Evolutionary conservation across 2,113 vertebrate species (phyloP).

Genomic region (Physeter macrocephalus): DNA sequence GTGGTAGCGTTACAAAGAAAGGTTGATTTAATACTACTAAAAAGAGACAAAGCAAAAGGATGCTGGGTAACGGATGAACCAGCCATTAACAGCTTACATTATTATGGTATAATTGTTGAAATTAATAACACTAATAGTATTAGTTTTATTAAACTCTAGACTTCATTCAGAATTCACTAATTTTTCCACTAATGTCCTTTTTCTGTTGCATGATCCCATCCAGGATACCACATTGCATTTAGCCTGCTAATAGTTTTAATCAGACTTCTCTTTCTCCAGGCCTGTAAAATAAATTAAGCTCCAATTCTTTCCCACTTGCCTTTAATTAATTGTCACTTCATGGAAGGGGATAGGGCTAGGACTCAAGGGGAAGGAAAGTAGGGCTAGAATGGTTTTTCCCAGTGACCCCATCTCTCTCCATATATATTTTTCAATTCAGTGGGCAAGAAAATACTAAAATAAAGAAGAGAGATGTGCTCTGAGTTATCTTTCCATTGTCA

Average conservation of each 20-base stretch:
- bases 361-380: neutral
- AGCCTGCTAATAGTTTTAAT: conserved; percentile 1
- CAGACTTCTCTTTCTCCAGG: neutral
- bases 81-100: neutral
- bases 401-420: neutral
- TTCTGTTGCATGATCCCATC: neutral
- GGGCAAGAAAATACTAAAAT: neutral
- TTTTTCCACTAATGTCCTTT: neutral
- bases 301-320: neutral
- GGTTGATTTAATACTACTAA: neutral
- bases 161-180: neutral
- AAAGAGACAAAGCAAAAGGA: neutral
- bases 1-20: neutral
- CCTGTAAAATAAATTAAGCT: neutral
- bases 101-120: neutral
- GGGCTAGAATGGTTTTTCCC: neutral
- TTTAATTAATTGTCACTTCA: neutral
- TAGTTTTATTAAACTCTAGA: neutral
- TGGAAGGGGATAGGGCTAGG: neutral
- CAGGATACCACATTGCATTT: neutral
- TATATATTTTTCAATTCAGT: neutral
- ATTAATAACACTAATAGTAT: neutral
- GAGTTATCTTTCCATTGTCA: neutral
- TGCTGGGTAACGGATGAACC: neutral
- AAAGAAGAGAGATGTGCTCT: neutral